Percentiles rank a stretch among this genome's conserved stretches.
Conservation (phyloP, 2,888 invertebrate species). For the Crematogaster levior region DNA sequence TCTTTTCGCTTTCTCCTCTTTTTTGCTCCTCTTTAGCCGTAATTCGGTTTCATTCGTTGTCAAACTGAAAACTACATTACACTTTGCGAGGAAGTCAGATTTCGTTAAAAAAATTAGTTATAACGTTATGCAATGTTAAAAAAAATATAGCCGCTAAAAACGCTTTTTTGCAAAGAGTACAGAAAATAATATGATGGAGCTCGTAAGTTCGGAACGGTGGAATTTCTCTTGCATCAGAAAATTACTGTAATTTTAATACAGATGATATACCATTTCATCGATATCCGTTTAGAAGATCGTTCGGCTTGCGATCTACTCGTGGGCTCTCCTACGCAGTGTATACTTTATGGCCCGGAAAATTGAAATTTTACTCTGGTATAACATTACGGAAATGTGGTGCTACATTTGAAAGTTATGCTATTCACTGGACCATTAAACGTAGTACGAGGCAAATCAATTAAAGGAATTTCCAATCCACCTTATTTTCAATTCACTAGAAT, state of each 20-base stretch:
- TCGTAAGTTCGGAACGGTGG: slow-evolving; percentile 20
- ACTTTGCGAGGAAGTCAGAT: not conserved
- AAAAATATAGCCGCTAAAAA: not conserved
- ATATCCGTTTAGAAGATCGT: slow-evolving; percentile 54
- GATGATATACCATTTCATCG: slow-evolving; percentile 56
- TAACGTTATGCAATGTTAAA: slow-evolving; percentile 8
- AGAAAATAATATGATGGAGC: slow-evolving; percentile 31
- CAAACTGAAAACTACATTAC: slow-evolving; percentile 20
- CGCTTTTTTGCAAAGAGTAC: slow-evolving; percentile 11
- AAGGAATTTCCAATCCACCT: not conserved
- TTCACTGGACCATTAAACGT: slow-evolving; percentile 34
- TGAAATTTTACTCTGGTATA: slow-evolving; percentile 47
- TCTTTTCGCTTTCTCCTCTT: slow-evolving; percentile 32
- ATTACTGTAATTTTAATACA: slow-evolving; percentile 56
- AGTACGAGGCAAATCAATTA: slow-evolving; percentile 32
- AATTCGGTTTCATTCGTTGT: slow-evolving; percentile 40
- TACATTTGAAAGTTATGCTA: slow-evolving; percentile 40
- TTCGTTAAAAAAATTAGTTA: not conserved
- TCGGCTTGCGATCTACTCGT: slow-evolving; percentile 46
- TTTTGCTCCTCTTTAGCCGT: not conserved
- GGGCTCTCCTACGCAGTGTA: slow-evolving; percentile 42
- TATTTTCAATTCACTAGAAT: slow-evolving; percentile 13
- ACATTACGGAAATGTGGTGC: slow-evolving; percentile 44
- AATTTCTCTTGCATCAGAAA: slow-evolving; percentile 46
- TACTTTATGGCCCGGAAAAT: slow-evolving; percentile 51